These are phyloP conservation scores for Tachina grossa DNA, from an alignment of 2,888 invertebrate genomes.

Conservation along the genomic window DNA sequence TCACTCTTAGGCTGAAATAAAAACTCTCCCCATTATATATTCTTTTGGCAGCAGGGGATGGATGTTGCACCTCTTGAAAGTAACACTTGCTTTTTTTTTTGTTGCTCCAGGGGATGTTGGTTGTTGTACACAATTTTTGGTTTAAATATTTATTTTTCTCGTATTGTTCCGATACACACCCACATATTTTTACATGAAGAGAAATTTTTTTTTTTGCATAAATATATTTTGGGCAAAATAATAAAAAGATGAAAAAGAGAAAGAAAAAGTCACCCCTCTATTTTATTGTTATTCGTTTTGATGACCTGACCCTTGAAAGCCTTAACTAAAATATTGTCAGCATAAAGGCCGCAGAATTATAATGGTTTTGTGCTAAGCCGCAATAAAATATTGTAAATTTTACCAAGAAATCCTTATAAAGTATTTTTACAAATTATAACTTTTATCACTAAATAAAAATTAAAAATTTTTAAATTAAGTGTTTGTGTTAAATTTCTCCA, in stretches of 20 bases:
- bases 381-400: conserved; percentile 24
- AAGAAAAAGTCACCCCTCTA: conserved; percentile 31
- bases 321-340: conserved; percentile 64
- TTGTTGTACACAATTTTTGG: conserved; percentile 30
- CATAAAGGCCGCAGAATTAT: conserved; percentile 39
- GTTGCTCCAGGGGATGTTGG: conserved; percentile 18
- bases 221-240: conserved; percentile 20
- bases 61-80: conserved; percentile 10
- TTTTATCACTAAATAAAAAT: too few species aligned
- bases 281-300: not conserved
- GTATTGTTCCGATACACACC: conserved; percentile 37
- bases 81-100: not conserved
- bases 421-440: too few species aligned
- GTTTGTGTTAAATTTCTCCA: too few species aligned
- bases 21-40: not conserved
- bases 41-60: not conserved
- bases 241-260: not conserved
- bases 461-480: too few species aligned
- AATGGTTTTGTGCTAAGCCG: conserved; percentile 33
- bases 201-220: conserved; percentile 11
- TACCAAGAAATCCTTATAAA: not conserved
- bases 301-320: conserved; percentile 14
- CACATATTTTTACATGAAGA: conserved; percentile 40
- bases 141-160: conserved; percentile 48
- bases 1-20: not conserved